Base-by-base conservation (phyloP, 2,113 vertebrate species). In the Sphaerodactylus townsendi region DNA sequence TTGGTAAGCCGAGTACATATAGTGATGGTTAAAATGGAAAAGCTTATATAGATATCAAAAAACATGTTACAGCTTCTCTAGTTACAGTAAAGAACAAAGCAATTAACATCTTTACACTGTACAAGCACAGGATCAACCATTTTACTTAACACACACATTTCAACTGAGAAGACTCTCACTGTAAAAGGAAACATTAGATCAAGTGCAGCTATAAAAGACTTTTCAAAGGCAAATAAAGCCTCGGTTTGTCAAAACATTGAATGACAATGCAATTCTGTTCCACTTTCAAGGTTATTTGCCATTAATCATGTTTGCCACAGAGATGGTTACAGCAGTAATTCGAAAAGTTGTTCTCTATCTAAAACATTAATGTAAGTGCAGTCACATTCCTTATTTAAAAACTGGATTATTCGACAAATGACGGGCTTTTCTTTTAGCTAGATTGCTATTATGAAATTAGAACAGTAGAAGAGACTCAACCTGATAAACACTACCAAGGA, bases 221-320 rank as follows among this genome's bases (percentile, higher is more conserved):
- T 72, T 10, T 70, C 10, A 80, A 85, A 33, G 1, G 2, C 1
- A 2, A 71, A 4, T 80, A 79, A 82, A 75, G 1, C 85, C 5
- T 0, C 5, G 6, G 23, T 79, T 56, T 14, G 4, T n/a, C 35
- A 72, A 23, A 48, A 39, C 41, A 15, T n/a, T 85, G 30, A 89
- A 0, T 1, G 39, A 1, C 0, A 64, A 35, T 77, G 44, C 46
- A 83, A 86, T n/a, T 25, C 39, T 69, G 68, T 4, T 65, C 6
- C 9, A 50, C 25, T 30, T 77, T 86, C 78, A 90, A 87, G 72
- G 85, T 82, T 50, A 85, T 71, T 48, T 39, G 0, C 39, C 13
- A 73, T 1, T 3, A 7, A 0, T 2, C 17, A 0, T 0, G 25
- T 30, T 72, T 81, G 25, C 37, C 37, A 1, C 84, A 15, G 2